phyloP scores from a whole-genome alignment of 2,113 vertebrate genomes.

The Chaenogobius annularis region DNA sequence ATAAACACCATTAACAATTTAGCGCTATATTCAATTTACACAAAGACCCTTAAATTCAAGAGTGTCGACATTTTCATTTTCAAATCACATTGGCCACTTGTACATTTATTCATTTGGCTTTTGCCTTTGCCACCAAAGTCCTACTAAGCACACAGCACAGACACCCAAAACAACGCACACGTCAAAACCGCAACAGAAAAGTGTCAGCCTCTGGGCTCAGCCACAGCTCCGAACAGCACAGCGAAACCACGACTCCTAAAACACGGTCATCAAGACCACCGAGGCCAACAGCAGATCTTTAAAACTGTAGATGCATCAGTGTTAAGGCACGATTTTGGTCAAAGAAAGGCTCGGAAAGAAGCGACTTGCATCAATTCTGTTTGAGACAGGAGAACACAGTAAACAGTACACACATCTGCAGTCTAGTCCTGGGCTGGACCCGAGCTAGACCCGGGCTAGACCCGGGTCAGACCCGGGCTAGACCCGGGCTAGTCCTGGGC shows the following conservation, averaged over 20 bases:
- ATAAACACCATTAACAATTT: conserved; percentile 70
- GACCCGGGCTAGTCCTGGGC: too few species aligned
- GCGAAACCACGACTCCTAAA: conserved; percentile 73
- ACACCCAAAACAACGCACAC: conserved; percentile 74
- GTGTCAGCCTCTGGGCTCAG: conserved; percentile 74
- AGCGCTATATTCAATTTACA: conserved; percentile 75
- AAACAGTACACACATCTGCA: conserved; percentile 47
- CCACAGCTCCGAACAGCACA: conserved; percentile 72
- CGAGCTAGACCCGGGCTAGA: too few species aligned
- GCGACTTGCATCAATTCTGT: conserved; percentile 70
- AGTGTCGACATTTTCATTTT: conserved; percentile 63
- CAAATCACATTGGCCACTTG: conserved; percentile 68
- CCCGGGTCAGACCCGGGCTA: too few species aligned
- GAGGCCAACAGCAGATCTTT: conserved; percentile 65
- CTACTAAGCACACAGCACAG: conserved; percentile 77
- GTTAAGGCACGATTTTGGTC: conserved; percentile 81
- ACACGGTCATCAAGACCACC: conserved; percentile 62
- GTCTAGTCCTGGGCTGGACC: not conserved
- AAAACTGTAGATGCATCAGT: conserved; percentile 70
- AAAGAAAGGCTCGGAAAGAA: conserved; percentile 81
- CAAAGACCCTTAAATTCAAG: conserved; percentile 60
- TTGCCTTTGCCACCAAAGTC: conserved; percentile 64
- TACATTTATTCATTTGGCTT: conserved; percentile 65
- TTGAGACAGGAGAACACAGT: conserved; percentile 62
- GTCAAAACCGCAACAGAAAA: conserved; percentile 65